A percentile compares a stretch with the other conserved stretches of the same genome.
Conservation (phyloP, 2,113 vertebrate species). For the Copsychus sechellarum region DNA sequence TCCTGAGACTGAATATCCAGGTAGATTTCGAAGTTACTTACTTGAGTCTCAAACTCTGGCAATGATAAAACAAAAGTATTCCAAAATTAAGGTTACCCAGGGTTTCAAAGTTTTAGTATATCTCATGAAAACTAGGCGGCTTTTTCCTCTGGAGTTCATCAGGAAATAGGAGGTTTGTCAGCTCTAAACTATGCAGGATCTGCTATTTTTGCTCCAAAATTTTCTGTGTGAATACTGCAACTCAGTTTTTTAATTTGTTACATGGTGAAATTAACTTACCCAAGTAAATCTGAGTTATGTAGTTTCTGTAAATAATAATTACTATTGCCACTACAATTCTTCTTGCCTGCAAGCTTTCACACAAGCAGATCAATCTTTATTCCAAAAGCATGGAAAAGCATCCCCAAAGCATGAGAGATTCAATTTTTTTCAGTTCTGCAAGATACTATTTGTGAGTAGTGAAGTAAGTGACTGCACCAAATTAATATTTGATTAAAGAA, state of each 20-base stretch:
- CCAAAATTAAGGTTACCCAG: neutral
- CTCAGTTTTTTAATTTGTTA: neutral
- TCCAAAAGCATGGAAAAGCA: neutral
- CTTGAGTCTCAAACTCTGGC: neutral
- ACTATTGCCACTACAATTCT: neutral
- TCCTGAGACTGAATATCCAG: neutral
- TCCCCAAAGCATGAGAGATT: neutral
- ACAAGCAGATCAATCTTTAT: neutral
- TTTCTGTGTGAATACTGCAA: neutral
- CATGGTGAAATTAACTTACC: neutral
- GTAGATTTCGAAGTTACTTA: neutral
- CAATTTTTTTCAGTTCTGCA: neutral
- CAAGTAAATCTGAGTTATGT: neutral
- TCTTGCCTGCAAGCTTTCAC: neutral
- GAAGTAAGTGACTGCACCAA: neutral
- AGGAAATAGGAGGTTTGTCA: neutral
- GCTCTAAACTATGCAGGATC: neutral
- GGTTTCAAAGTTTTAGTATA: neutral
- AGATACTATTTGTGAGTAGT: neutral
- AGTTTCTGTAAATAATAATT: neutral
- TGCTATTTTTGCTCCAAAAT: neutral
- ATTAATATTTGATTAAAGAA: conserved; percentile 5
- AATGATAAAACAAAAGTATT: neutral
- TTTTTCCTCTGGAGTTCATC: neutral
- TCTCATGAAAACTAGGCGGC: neutral